Evolutionary conservation across 1,140 invertebrate species (phyloP).

Genomic region (Copidosoma floridanum): DNA sequence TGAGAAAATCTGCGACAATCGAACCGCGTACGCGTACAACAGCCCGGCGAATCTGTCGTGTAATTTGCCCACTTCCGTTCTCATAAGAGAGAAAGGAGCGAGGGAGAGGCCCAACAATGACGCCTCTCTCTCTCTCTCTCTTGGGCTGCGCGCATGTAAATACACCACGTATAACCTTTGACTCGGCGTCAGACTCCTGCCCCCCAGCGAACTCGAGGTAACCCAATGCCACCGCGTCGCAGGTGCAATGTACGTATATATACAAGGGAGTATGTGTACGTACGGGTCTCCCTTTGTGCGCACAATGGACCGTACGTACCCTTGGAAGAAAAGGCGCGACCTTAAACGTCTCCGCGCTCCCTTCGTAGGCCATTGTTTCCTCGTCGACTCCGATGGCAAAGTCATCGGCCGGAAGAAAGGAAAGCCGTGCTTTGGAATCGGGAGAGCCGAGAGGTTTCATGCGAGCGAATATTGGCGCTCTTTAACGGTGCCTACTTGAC

Average conservation of each 20-base stretch:
- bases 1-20: conserved; percentile 51
- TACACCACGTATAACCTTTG: no score
- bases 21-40: no score
- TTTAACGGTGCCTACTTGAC: conserved; percentile 9
- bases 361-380: background rate
- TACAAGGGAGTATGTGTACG: no score
- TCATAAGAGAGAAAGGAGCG: conserved; percentile 28
- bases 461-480: background rate
- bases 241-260: conserved; percentile 42
- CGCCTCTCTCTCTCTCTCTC: no score
- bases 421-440: no score
- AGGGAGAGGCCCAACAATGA: background rate
- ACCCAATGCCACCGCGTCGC: conserved; percentile 37
- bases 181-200: background rate
- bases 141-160: no score
- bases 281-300: conserved; percentile 28
- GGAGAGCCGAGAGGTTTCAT: no score
- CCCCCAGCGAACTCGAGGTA: conserved; percentile 42
- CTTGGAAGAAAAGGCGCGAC: conserved; percentile 28
- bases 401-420: no score
- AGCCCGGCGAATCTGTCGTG: background rate
- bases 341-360: background rate
- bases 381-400: background rate
- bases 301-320: conserved; percentile 28
- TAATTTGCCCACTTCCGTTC: conserved; percentile 54